A percentile compares a stretch with the other conserved stretches of the same genome.
phyloP scores from a whole-genome alignment of 2,888 invertebrate species.

The Drosophila subquinaria region DNA sequence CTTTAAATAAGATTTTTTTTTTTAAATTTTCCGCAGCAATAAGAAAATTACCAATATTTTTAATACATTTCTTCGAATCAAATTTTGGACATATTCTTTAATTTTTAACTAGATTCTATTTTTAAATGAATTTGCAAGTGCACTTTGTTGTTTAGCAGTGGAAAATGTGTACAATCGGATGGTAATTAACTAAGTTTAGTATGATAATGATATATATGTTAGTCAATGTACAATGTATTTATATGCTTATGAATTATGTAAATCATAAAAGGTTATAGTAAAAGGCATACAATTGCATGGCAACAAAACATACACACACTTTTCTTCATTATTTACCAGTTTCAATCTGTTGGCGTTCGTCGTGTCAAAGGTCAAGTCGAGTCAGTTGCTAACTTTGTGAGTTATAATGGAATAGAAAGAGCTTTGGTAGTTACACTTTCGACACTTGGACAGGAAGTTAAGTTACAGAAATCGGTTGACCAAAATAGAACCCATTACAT shows the following conservation, averaged over 20 bases:
- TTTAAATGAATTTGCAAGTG: slow-evolving; percentile 5
- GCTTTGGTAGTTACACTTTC: slow-evolving; percentile 15
- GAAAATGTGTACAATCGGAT: slow-evolving; percentile 8
- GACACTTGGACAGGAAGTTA: slow-evolving; percentile 27
- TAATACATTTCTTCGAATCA: background rate
- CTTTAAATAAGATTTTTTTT: too few species aligned
- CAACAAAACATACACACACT: slow-evolving; percentile 81
- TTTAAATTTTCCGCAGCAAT: too few species aligned
- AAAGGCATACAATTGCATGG: slow-evolving; percentile 78
- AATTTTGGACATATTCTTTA: background rate
- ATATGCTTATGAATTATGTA: slow-evolving; percentile 37
- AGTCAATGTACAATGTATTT: slow-evolving; percentile 11
- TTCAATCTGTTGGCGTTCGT: slow-evolving; percentile 30
- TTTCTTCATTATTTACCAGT: slow-evolving; percentile 42
- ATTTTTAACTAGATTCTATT: too few species aligned
- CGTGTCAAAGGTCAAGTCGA: slow-evolving; percentile 43
- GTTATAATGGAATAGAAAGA: slow-evolving; percentile 13
- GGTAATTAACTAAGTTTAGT: background rate
- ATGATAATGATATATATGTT: background rate
- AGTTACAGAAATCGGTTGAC: slow-evolving; percentile 1
- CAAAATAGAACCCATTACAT: slow-evolving; percentile 23
- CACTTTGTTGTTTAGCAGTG: slow-evolving; percentile 34
- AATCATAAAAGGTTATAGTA: slow-evolving; percentile 59
- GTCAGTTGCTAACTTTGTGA: slow-evolving; percentile 42
- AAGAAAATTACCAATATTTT: background rate